These are phyloP conservation scores for Melipona beecheii DNA, from an alignment of 2,888 invertebrate species.

Conservation along the genomic window DNA sequence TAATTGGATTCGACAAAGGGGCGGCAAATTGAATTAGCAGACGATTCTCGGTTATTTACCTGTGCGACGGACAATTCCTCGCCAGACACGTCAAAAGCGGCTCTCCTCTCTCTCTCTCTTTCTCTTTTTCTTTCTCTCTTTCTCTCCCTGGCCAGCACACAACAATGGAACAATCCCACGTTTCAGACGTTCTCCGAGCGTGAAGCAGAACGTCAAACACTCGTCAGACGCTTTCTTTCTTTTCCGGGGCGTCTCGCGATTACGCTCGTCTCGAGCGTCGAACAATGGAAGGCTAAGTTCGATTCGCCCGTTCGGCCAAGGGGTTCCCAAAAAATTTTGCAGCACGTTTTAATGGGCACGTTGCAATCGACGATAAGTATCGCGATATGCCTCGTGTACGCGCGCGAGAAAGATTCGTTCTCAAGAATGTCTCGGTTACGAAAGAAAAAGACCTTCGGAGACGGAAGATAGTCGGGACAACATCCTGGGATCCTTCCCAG, in stretches of 20 bases:
- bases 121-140: neutral
- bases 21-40: constrained; percentile 70
- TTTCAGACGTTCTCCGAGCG: constrained; percentile 2
- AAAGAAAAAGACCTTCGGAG: constrained; percentile 41
- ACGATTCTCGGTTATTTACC: constrained; percentile 73
- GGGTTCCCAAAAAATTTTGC: neutral
- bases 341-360: neutral
- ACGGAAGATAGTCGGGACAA: constrained; percentile 71
- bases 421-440: constrained; percentile 47
- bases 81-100: constrained; percentile 49
- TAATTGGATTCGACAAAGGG: constrained; percentile 71
- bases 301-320: neutral
- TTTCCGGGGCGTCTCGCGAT: neutral
- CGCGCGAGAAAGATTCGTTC: constrained; percentile 31
- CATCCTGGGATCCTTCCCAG: constrained; percentile 73
- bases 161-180: constrained; percentile 19
- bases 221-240: constrained; percentile 5
- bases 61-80: constrained; percentile 59
- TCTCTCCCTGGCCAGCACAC: neutral
- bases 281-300: constrained; percentile 29
- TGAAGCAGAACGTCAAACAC: constrained; percentile 27
- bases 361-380: constrained; percentile 28
- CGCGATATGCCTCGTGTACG: neutral
- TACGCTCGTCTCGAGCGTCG: neutral
- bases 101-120: neutral